Evolutionary conservation across 1,140 invertebrate genomes (phyloP).

Genomic region (Drosophila ironensis): DNA sequence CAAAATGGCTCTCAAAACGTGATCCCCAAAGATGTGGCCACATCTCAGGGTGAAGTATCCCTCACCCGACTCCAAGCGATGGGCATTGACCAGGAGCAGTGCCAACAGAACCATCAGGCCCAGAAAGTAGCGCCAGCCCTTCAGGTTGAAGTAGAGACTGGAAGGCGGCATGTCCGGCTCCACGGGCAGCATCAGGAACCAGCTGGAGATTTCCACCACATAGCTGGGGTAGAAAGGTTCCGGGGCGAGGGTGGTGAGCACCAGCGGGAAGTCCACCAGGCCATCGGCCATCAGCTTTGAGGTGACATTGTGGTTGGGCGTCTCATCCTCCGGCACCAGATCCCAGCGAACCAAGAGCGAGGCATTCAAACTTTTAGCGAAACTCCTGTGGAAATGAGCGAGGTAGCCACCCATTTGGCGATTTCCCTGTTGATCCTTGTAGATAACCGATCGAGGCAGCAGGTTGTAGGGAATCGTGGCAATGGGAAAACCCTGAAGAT

Average conservation of each 20-base stretch:
- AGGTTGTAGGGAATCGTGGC: conserved; percentile 30
- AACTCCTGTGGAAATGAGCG: conserved; percentile 22
- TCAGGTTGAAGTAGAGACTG: conserved; percentile 6
- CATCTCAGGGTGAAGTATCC: background rate
- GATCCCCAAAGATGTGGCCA: conserved; percentile 12
- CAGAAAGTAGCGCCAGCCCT: conserved; percentile 2
- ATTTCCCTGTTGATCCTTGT: conserved; percentile 14
- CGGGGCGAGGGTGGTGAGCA: conserved; percentile 4
- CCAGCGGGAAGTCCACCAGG: conserved; percentile 26
- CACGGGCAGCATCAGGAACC: conserved; percentile 44
- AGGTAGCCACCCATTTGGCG: conserved; percentile 43
- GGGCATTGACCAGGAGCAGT: conserved; percentile 21
- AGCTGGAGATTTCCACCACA: conserved; percentile 36
- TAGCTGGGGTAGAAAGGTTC: conserved; percentile 1
- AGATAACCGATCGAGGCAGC: conserved; percentile 38
- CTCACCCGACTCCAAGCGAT: conserved; percentile 6
- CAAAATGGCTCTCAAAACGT: conserved; percentile 30
- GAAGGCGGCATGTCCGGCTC: conserved; percentile 19
- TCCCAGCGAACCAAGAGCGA: conserved; percentile 17
- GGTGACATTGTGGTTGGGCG: background rate
- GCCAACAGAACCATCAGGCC: conserved; percentile 12
- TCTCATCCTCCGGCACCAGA: background rate
- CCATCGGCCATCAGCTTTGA: background rate
- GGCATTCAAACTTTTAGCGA: conserved; percentile 33
- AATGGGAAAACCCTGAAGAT: conserved; percentile 32